These are phyloP conservation scores for Stenichneumon culpator DNA, from an alignment of 2,888 invertebrate species.

Conservation along the genomic window DNA sequence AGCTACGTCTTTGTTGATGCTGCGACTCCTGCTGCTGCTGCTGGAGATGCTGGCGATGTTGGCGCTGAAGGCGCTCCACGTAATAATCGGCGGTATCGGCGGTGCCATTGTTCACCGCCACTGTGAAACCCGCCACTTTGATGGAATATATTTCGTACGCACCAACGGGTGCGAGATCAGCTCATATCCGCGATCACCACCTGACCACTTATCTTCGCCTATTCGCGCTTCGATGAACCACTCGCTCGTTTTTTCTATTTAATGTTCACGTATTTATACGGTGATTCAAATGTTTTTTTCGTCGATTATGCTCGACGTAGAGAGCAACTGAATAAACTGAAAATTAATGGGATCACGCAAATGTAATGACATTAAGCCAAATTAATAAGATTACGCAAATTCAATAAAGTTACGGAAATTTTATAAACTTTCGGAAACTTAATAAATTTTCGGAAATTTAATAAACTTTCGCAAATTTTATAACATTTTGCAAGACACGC, in stretches of 20 bases:
- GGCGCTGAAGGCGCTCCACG: constrained; percentile 73
- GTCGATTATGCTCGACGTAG: neutral
- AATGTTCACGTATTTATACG: neutral
- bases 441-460: too few relatives aligned
- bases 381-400: too few relatives aligned
- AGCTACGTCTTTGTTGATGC: constrained; percentile 7
- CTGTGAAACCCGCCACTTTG: constrained; percentile 78
- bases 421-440: too few relatives aligned
- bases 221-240: neutral
- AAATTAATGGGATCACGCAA: too few relatives aligned
- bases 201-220: neutral
- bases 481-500: too few relatives aligned
- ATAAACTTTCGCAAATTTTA: too few relatives aligned
- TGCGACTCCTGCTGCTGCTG: constrained; percentile 66
- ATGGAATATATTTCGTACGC: constrained; percentile 27
- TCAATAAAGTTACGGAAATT: too few relatives aligned
- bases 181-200: constrained; percentile 19
- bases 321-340: neutral
- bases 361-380: too few relatives aligned
- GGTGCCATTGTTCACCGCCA: constrained; percentile 78
- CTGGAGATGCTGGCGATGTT: constrained; percentile 69
- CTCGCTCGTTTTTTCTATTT: neutral
- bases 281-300: neutral
- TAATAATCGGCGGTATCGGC: constrained; percentile 76
- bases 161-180: constrained; percentile 1